Conservation (phyloP, 2,888 invertebrate species). For the Slavum lentiscoides region DNA sequence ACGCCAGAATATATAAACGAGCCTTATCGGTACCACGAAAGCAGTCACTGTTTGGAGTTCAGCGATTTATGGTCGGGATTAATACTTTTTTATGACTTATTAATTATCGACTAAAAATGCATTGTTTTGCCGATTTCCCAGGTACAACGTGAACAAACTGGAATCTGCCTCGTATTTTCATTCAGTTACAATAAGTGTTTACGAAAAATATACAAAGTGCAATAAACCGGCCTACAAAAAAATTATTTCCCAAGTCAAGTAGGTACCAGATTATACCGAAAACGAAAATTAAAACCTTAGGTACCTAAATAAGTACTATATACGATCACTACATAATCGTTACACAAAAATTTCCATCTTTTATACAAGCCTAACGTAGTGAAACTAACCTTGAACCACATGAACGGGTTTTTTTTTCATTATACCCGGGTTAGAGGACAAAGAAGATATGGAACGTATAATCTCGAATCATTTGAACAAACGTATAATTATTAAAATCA, state of each 20-base stretch:
- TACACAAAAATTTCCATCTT: no score
- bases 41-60: conserved; percentile 64
- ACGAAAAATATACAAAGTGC: conserved; percentile 1
- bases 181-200: conserved; percentile 34
- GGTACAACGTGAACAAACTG: conserved; percentile 39
- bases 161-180: conserved; percentile 27
- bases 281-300: no score
- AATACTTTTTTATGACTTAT: background rate
- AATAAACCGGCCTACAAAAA: background rate
- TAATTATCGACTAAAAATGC: no score
- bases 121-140: background rate
- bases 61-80: conserved; percentile 62
- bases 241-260: conserved; percentile 45
- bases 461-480: no score
- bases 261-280: background rate
- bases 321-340: no score
- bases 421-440: no score
- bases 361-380: no score
- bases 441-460: no score
- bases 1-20: conserved; percentile 59
- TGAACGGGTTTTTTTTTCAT: no score
- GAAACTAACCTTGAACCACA: no score
- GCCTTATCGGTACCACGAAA: conserved; percentile 61
- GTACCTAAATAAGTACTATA: no score
- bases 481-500: no score